Conservation (phyloP, 2,797 vertebrate genomes). For the Onychomys torridus region DNA sequence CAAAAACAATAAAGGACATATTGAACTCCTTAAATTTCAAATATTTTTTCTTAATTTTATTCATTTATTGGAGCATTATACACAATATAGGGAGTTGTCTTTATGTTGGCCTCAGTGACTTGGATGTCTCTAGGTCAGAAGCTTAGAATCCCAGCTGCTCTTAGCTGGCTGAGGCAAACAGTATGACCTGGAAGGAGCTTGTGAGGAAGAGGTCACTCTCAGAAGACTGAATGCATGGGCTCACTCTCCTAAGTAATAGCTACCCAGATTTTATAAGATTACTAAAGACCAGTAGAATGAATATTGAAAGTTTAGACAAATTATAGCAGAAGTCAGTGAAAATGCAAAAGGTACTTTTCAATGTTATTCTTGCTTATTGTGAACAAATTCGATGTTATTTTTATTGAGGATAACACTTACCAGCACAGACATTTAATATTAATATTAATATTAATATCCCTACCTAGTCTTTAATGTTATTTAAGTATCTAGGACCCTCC, state of each 20-base stretch:
- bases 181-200: no score
- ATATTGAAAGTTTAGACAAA: not conserved
- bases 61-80: not conserved
- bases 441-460: no score
- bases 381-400: slow-evolving; percentile 2
- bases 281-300: not conserved
- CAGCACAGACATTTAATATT: not conserved
- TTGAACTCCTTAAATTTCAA: not conserved
- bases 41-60: not conserved
- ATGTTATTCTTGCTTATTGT: not conserved
- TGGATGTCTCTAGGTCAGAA: not conserved
- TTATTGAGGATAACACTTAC: not conserved
- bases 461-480: not conserved
- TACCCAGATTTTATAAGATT: not conserved
- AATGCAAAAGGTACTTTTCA: not conserved
- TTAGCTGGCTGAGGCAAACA: not conserved
- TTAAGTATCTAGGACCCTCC: not conserved
- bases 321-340: not conserved
- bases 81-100: not conserved
- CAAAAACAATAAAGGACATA: not conserved
- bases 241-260: not conserved
- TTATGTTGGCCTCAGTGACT: not conserved
- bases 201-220: not conserved
- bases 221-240: not conserved
- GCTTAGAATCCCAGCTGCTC: not conserved